Percentiles rank a stretch among this genome's conserved stretches.
phyloP scores from a whole-genome alignment of 2,888 invertebrate genomes.

The Polydrusus tereticollis region DNA sequence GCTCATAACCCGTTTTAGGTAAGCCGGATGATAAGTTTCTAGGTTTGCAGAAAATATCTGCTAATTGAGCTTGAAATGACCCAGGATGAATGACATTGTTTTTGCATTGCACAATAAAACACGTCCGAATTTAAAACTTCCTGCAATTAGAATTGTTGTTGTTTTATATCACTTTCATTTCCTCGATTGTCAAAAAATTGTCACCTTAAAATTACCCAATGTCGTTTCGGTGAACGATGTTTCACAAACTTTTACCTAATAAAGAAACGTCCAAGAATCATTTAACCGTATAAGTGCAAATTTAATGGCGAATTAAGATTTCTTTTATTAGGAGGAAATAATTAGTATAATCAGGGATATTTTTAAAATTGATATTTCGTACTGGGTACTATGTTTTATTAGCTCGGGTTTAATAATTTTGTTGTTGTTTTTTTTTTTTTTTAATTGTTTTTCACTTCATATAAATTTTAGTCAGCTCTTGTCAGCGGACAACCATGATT shows the following conservation, averaged over 20 bases:
- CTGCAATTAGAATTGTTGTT: constrained; percentile 10
- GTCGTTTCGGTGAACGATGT: neutral
- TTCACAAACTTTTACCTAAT: constrained; percentile 12
- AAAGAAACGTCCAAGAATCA: neutral
- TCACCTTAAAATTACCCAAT: constrained; percentile 4
- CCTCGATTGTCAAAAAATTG: constrained; percentile 5
- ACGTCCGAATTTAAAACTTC: constrained; percentile 6
- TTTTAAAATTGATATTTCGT: too few species aligned
- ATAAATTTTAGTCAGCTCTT: too few species aligned
- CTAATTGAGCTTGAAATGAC: too few species aligned
- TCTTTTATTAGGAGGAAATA: neutral
- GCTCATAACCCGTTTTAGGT: too few species aligned
- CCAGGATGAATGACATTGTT: neutral
- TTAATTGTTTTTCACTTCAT: too few species aligned
- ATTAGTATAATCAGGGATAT: too few species aligned
- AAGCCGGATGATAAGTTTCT: too few species aligned
- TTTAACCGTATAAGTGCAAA: neutral
- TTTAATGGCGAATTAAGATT: neutral
- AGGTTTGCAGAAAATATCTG: too few species aligned
- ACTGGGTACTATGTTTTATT: too few species aligned
- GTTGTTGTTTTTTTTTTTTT: too few species aligned
- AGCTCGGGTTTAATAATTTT: too few species aligned
- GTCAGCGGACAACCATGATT: too few species aligned
- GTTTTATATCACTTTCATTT: constrained; percentile 12
- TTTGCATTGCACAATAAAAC: neutral